Conservation (phyloP, 1,140 invertebrate genomes). For the Semibalanus balanoides region DNA sequence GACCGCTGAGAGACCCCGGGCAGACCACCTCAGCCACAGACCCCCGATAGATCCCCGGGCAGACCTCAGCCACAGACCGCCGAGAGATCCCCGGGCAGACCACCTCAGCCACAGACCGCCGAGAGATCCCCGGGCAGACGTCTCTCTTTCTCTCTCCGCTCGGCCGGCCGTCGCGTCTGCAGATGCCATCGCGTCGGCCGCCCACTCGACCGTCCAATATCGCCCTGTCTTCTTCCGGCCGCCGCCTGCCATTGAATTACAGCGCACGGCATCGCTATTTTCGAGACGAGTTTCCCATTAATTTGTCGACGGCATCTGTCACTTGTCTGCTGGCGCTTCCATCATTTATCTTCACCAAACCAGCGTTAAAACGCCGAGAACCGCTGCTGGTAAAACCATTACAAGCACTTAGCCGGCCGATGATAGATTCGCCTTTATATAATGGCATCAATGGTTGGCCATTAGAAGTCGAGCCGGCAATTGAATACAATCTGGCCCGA, state of each 20-base stretch:
- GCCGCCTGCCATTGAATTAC: not conserved
- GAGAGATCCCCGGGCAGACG: too few species aligned
- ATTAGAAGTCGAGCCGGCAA: not conserved
- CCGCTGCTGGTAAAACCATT: not conserved
- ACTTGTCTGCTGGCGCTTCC: not conserved
- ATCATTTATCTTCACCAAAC: not conserved
- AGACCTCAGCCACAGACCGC: too few species aligned
- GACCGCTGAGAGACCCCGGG: too few species aligned
- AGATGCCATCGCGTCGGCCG: not conserved
- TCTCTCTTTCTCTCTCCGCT: too few species aligned
- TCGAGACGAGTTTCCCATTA: not conserved
- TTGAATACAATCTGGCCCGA: not conserved
- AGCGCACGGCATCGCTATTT: not conserved
- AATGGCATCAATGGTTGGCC: not conserved
- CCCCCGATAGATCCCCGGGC: too few species aligned
- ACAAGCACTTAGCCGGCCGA: slow-evolving; percentile 1
- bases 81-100: too few species aligned
- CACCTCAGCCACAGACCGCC: too few species aligned
- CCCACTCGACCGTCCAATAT: not conserved
- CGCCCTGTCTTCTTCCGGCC: too few species aligned
- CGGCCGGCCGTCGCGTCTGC: not conserved
- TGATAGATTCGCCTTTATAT: not conserved
- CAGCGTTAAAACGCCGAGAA: not conserved
- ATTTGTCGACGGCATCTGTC: not conserved
- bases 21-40: too few species aligned